Base-by-base conservation (phyloP, 2,797 vertebrate genomes). In the Anabacerthia variegaticeps region DNA sequence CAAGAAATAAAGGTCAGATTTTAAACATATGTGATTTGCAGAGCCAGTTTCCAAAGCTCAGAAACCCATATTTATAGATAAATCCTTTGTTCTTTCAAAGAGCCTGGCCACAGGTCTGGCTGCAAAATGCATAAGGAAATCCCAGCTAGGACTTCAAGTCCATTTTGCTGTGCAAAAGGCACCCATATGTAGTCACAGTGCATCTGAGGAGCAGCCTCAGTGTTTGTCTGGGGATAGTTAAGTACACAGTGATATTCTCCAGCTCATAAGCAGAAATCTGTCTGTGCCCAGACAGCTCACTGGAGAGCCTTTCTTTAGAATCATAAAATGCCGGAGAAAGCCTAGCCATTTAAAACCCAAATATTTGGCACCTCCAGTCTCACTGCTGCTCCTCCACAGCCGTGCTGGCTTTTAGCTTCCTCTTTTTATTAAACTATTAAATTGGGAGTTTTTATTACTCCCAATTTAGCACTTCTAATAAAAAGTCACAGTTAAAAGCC, bases 391-490 rank as follows among this genome's bases (percentile, higher is more conserved):
- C 63, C 34, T 93, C 41, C 66, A 41, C 46, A 87, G 65, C 91
- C 56, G 12, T 43, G 80, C 68, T 86, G 81, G 69, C 74, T 96
- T 93, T 94, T 87, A 73, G 75, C 52, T 78, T 91, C 73, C 75
- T 74, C 43, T 92, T 95, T 96, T 95, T 96, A 95, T 95, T 86
- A 89, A 96, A 89, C 82, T 92, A 96, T 93, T 91, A 93, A 87
- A 91, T 79, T 88, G 65, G 78, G 72, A 81, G 51, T 14, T 89
- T 95, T 96, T 97, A 96, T 96, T 86, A 73, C 88, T 93, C 88
- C 92, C 71, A 65, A 44, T 97, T 96, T 96, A 95, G 81, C 78
- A 77, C 83, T 96, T 92, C 86, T 92, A 96, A 96, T 96, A 96
- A 96, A 96, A 96, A 88, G 69, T 93, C 92, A 46, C 43, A 4